These are phyloP conservation scores for Hippolais icterina DNA, from an alignment of 2,113 vertebrate species.

Conservation along the genomic window DNA sequence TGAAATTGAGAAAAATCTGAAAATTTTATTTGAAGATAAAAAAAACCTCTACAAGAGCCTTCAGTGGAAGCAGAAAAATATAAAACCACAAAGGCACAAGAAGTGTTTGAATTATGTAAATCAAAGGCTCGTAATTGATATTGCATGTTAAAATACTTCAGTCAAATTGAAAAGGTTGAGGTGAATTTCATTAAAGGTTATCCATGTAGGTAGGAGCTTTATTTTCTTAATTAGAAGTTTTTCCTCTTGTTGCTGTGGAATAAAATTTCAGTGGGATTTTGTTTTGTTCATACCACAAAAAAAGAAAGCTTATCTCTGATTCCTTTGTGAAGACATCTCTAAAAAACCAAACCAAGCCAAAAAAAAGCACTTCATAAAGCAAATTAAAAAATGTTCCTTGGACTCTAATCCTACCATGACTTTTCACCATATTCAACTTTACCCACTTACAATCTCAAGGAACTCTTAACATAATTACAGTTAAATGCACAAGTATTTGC, in stretches of 20 bases:
- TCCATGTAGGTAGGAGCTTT: constrained; percentile 25
- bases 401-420: not conserved
- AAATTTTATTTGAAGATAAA: not conserved
- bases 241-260: not conserved
- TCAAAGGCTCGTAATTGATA: constrained; percentile 42
- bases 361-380: not conserved
- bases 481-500: not conserved
- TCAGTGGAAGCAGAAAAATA: not conserved
- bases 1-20: not conserved
- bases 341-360: not conserved
- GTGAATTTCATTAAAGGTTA: constrained; percentile 61
- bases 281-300: not conserved
- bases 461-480: not conserved
- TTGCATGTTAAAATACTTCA: constrained; percentile 16
- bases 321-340: not conserved
- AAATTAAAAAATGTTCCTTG: not conserved
- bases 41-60: not conserved
- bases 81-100: not conserved
- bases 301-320: not conserved
- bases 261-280: not conserved
- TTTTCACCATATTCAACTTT: not conserved
- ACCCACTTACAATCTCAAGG: not conserved
- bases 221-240: constrained; percentile 47
- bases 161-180: constrained; percentile 65
- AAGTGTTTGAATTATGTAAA: constrained; percentile 39